Evolutionary conservation across 2,113 vertebrate species (phyloP).

Genomic region (Xyrauchen texanus): DNA sequence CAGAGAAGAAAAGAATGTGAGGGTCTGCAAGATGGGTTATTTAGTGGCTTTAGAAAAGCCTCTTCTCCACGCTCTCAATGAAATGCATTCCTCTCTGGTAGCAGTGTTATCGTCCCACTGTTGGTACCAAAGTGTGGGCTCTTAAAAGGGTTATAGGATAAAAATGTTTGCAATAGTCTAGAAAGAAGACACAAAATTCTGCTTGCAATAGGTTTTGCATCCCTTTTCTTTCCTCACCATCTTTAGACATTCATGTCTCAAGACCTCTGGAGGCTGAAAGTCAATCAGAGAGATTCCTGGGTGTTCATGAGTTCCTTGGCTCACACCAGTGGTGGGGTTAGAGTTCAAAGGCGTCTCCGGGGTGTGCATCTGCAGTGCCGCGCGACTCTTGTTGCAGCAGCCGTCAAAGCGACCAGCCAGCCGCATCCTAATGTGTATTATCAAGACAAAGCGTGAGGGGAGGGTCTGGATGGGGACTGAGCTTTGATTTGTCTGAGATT

Average conservation of each 20-base stretch:
- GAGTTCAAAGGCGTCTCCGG: slow-evolving; percentile 69
- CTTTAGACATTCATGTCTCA: slow-evolving; percentile 28
- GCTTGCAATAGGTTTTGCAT: background rate
- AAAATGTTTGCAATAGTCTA: no score
- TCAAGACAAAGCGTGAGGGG: slow-evolving; percentile 74
- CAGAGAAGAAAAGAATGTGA: slow-evolving; percentile 36
- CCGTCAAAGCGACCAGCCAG: slow-evolving; percentile 77
- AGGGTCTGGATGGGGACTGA: slow-evolving; percentile 48
- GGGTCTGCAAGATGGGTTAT: slow-evolving; percentile 48
- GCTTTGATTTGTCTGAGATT: slow-evolving; percentile 80
- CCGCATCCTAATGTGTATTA: slow-evolving; percentile 77
- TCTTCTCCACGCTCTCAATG: slow-evolving; percentile 36
- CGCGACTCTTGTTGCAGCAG: slow-evolving; percentile 61
- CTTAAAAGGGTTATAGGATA: no score
- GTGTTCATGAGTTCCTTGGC: slow-evolving; percentile 46
- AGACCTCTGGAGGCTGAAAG: slow-evolving; percentile 12
- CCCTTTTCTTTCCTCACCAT: background rate
- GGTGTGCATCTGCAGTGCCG: slow-evolving; percentile 64
- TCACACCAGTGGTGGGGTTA: slow-evolving; percentile 59
- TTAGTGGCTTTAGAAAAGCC: slow-evolving; percentile 43
- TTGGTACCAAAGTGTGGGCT: no score
- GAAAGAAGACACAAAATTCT: no score
- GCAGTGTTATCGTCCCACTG: no score
- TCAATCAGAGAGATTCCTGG: slow-evolving; percentile 51
- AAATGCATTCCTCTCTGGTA: slow-evolving; percentile 29